Percentiles rank a stretch among this genome's conserved stretches.
Evolutionary conservation across 2,797 vertebrate genomes (phyloP).

Genomic region (Pseudochromis fuscus): DNA sequence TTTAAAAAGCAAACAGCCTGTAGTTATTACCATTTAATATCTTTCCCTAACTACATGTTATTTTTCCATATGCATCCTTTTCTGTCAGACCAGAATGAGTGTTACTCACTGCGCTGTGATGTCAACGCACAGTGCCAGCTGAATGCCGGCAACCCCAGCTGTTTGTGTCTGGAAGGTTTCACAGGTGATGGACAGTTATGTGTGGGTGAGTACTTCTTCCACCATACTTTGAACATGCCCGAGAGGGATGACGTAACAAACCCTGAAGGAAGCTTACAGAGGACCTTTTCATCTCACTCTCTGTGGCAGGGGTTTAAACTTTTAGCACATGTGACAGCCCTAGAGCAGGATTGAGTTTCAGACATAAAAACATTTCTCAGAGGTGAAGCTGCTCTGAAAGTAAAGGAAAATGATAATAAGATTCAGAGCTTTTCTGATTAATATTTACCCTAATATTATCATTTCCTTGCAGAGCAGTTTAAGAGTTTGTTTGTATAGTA

Average conservation of each 20-base stretch:
- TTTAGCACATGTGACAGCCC: constrained; percentile 1
- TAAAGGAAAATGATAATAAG: background rate
- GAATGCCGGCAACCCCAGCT: constrained; percentile 78
- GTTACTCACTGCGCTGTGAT: constrained; percentile 83
- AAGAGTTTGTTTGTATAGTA: constrained; percentile 47
- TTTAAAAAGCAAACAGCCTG: background rate
- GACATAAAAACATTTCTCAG: constrained; percentile 6
- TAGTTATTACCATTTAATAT: background rate
- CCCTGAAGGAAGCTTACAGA: constrained; percentile 20
- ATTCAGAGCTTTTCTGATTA: too few relatives aligned
- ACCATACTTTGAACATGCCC: background rate
- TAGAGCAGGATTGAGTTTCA: background rate
- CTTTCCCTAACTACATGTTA: constrained; percentile 2
- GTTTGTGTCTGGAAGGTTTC: constrained; percentile 89
- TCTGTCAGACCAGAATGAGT: constrained; percentile 87
- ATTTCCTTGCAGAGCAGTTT: constrained; percentile 75
- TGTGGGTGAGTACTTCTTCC: constrained; percentile 83
- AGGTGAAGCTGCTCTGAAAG: constrained; percentile 16
- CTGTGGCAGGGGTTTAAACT: constrained; percentile 8
- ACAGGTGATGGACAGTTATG: constrained; percentile 86
- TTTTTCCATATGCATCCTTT: constrained; percentile 17
- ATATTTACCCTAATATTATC: background rate
- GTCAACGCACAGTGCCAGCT: constrained; percentile 84
- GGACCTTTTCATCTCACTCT: constrained; percentile 8
- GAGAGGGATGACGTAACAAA: background rate